Percentiles rank a stretch among this genome's conserved stretches.
These are phyloP conservation scores for Phataginus tetradactyla DNA, from an alignment of 2,797 vertebrate species.

Conservation along the genomic window DNA sequence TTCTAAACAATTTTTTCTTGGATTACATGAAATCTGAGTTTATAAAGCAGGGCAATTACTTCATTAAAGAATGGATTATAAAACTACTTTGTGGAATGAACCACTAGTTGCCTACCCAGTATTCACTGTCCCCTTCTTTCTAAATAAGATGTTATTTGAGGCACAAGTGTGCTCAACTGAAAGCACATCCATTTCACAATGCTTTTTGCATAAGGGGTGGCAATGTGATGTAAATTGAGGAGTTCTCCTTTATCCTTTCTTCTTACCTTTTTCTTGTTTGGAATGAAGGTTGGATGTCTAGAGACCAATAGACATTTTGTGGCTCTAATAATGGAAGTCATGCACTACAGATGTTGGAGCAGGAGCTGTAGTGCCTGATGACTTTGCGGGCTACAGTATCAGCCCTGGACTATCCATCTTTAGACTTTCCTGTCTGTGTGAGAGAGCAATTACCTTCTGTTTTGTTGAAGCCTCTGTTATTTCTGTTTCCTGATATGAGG, in stretches of 20 bases:
- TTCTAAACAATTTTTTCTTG: constrained; percentile 2
- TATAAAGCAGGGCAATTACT: constrained; percentile 4
- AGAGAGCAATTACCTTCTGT: background rate
- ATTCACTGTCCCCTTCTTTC: background rate
- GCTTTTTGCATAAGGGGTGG: background rate
- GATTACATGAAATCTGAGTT: constrained; percentile 44
- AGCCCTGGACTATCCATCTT: background rate
- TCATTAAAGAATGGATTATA: constrained; percentile 26
- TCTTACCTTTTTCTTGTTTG: background rate
- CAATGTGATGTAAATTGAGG: background rate
- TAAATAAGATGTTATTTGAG: background rate
- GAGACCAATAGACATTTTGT: background rate
- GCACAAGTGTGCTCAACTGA: background rate
- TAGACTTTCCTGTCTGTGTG: background rate
- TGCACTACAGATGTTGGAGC: background rate
- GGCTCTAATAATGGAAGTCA: background rate
- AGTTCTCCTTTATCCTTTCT: accelerated
- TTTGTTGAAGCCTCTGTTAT: background rate
- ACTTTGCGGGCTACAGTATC: background rate
- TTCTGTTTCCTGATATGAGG: background rate
- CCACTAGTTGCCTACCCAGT: background rate
- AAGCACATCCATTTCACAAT: background rate
- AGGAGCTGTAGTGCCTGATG: background rate
- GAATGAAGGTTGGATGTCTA: background rate
- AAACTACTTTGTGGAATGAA: background rate